phyloP scores from a whole-genome alignment of 2,888 invertebrate genomes.

The Aproaerema taeniolella region DNA sequence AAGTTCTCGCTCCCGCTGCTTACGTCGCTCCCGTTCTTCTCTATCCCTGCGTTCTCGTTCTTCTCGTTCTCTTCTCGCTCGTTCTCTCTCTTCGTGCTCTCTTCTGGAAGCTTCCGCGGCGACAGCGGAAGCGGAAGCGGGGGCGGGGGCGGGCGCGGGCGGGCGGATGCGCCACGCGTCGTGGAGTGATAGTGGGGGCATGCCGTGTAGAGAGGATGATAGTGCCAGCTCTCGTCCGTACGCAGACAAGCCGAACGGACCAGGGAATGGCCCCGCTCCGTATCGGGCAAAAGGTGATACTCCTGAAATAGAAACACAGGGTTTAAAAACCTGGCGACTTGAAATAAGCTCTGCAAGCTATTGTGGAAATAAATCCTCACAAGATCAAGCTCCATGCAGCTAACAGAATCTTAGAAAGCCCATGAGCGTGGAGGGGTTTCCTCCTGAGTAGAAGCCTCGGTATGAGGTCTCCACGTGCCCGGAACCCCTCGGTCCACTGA shows the following conservation, averaged over 20 bases:
- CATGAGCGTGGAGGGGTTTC: no score
- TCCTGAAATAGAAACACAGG: no score
- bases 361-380: no score
- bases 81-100: slow-evolving; percentile 69
- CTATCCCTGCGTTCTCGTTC: slow-evolving; percentile 77
- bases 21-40: slow-evolving; percentile 78
- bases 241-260: slow-evolving; percentile 82
- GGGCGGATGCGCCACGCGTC: slow-evolving; percentile 57
- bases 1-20: slow-evolving; percentile 74
- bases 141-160: slow-evolving; percentile 42
- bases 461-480: no score
- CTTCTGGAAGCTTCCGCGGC: slow-evolving; percentile 52
- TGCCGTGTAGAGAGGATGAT: slow-evolving; percentile 56
- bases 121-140: slow-evolving; percentile 35
- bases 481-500: no score
- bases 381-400: no score
- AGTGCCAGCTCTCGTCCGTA: slow-evolving; percentile 81
- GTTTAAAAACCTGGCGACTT: no score
- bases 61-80: slow-evolving; percentile 79
- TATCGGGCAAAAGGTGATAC: slow-evolving; percentile 90
- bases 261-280: slow-evolving; percentile 80
- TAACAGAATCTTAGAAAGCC: no score
- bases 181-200: slow-evolving; percentile 62
- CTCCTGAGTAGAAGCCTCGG: no score
- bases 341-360: no score